Conservation (phyloP, 1,140 invertebrate genomes). For the Marisa cornuarietis region DNA sequence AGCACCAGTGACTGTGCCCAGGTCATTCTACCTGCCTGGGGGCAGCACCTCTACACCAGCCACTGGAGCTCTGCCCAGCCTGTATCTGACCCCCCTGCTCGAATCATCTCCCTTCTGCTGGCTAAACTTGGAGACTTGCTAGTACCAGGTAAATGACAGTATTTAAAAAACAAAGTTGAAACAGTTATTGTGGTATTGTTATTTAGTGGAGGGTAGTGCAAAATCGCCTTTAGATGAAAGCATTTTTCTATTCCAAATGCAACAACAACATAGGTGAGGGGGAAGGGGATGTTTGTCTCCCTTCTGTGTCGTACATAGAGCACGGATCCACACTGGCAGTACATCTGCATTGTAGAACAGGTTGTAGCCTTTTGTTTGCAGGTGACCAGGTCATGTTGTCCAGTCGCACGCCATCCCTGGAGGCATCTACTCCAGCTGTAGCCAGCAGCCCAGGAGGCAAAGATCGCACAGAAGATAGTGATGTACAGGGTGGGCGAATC, state of each 20-base stretch:
- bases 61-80: conserved; percentile 52
- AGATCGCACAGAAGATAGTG: conserved; percentile 54
- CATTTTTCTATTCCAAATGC: too few species aligned
- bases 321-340: too few species aligned
- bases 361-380: conserved; percentile 22
- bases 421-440: conserved; percentile 28
- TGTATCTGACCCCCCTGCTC: conserved; percentile 54
- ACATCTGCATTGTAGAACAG: too few species aligned
- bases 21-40: conserved; percentile 60
- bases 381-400: conserved; percentile 56
- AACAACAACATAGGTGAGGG: too few species aligned
- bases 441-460: conserved; percentile 31
- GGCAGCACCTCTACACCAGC: conserved; percentile 45
- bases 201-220: too few species aligned
- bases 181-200: too few species aligned
- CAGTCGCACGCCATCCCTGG: conserved; percentile 50
- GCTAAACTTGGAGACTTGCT: conserved; percentile 66
- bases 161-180: too few species aligned
- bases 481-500: conserved; percentile 58
- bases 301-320: too few species aligned
- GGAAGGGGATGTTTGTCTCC: too few species aligned
- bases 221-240: too few species aligned
- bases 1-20: conserved; percentile 58
- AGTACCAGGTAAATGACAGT: conserved; percentile 57
- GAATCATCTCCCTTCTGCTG: conserved; percentile 62